Evolutionary conservation across 1,140 invertebrate species (phyloP), one percentile per base, ranked within the genome.

Genomic region (Artemia franciscana): DNA sequence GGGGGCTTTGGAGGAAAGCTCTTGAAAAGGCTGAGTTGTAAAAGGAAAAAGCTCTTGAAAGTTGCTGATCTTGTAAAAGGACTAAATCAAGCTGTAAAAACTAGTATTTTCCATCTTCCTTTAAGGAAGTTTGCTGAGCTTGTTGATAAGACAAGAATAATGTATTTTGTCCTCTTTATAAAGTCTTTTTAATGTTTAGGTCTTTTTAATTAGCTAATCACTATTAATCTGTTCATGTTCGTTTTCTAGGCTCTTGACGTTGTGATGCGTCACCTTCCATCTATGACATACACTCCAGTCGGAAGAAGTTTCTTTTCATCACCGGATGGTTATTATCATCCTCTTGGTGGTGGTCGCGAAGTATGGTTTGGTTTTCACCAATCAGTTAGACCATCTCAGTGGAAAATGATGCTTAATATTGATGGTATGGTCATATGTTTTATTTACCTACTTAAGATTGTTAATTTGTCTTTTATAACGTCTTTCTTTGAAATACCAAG

Each of bases 341-440:
- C 93, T 0, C 76, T 99, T 59, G 95, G 96, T 64, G 95, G 96
- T 66, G 96, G 96, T 27, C 78, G 96, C 66, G 96, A 99, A 77
- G 96, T 99, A 1, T 99, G 96, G 96, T 99, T 99, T 79, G 96
- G 96, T 74, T 99, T 99, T 75, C 96, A 99, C 82, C 96, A 99
- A 72, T 94, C 90, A 67, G 96, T 99, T 2, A 80, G 95, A 68
- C 96, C 96, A 7, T 96, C 91, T 59, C 93, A 98, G 72, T 99
- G 96, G 96, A 98, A 98, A 80, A 99, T 99, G 95, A 98, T 98
- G 92, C 80, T 99, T 27, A 99, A 99, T 75, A 99, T 99, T 76
- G 96, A 99, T 79, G 92, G 91, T 93, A 73, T 72, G 69, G 67
- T 58, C 58, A 39, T 3, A 61, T 26, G n/a, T n/a, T n/a, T n/a